Base-by-base conservation (phyloP, 2,797 vertebrate species). In the Lindbergichthys nudifrons region DNA sequence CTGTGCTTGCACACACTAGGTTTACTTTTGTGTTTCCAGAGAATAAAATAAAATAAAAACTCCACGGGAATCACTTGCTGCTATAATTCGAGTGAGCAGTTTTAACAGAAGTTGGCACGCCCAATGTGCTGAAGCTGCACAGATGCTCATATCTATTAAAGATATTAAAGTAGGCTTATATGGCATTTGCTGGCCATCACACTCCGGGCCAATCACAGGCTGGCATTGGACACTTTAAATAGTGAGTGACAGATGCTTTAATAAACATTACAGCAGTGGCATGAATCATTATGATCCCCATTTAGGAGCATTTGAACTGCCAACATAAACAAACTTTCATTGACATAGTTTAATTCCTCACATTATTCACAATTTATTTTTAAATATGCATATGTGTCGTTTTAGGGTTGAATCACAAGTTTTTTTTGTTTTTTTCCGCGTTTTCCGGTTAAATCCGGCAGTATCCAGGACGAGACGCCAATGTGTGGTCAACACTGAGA, bases 211-310 rank as follows among this genome's bases (percentile, higher is more conserved):
- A 42, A 21, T 45, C 21, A 58, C 53, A 30, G 53, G 65, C 65
- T 19, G 4, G 51, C 52, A 51, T 43, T 12, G 39, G 66, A 15
- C 48, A 67, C 51, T 1, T 72, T 45, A 36, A 2, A 10, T 1
- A 19, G 21, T 75, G 75, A 87, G 57, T 66, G 75, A 75, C 87
- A 87, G 86, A 86, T 80, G 76, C 65, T 52, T 47, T 68, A 67
- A 88, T 87, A 73, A 80, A 56, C 57, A 48, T 52, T 63, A 67
- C 14, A 51, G 60, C 19, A 10, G 48, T 53, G 57, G 19, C 45
- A 52, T n/a, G 8, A 16, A 59, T 56, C 39, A 53, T 8, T 43
- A 48, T 45, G 26, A 54, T 32, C 13, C 50, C 10, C 39, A 47
- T 1, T 32, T 8, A 19, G 2, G 19, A n/a, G 32, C 51, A 63